A percentile compares a stretch with the other conserved stretches of the same genome.
Conservation (phyloP, 2,888 invertebrate species). For the Xestia ashworthii region DNA sequence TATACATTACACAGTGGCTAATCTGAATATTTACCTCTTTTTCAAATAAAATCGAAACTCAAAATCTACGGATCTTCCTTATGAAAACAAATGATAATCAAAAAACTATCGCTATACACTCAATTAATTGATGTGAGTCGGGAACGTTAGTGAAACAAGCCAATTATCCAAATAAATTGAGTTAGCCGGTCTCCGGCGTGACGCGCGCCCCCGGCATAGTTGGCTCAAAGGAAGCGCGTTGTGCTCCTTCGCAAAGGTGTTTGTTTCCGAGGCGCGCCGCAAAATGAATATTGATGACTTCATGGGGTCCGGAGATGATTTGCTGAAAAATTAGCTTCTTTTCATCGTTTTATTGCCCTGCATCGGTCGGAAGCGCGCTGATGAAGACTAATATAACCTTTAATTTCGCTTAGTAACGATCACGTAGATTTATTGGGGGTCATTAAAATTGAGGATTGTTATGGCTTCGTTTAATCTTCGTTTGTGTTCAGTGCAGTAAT, state of each 20-base stretch:
- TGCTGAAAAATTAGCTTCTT: constrained; percentile 90
- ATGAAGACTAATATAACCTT: constrained; percentile 89
- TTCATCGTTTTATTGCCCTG: constrained; percentile 89
- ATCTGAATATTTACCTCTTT: background rate
- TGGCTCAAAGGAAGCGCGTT: constrained; percentile 85
- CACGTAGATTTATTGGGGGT: constrained; percentile 75
- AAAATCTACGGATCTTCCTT: background rate
- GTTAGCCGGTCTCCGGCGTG: constrained; percentile 76
- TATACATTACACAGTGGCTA: background rate
- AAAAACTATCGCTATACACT: constrained; percentile 53
- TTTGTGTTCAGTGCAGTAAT: constrained; percentile 42
- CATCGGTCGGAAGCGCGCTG: constrained; percentile 82
- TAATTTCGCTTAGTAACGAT: constrained; percentile 87
- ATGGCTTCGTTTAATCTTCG: constrained; percentile 59
- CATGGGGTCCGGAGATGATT: constrained; percentile 89
- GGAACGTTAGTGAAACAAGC: constrained; percentile 83
- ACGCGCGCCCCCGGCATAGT: constrained; percentile 77
- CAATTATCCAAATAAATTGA: constrained; percentile 89
- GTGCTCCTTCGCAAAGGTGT: constrained; percentile 86
- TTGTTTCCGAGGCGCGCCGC: constrained; percentile 89
- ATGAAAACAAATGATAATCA: constrained; percentile 33
- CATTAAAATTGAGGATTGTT: constrained; percentile 65
- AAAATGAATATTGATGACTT: constrained; percentile 91
- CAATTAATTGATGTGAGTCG: constrained; percentile 75
- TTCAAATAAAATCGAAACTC: constrained; percentile 1